A percentile compares a stretch with the other conserved stretches of the same genome.
Conservation (phyloP, 2,797 vertebrate species). For the Oreochromis grahami region DNA sequence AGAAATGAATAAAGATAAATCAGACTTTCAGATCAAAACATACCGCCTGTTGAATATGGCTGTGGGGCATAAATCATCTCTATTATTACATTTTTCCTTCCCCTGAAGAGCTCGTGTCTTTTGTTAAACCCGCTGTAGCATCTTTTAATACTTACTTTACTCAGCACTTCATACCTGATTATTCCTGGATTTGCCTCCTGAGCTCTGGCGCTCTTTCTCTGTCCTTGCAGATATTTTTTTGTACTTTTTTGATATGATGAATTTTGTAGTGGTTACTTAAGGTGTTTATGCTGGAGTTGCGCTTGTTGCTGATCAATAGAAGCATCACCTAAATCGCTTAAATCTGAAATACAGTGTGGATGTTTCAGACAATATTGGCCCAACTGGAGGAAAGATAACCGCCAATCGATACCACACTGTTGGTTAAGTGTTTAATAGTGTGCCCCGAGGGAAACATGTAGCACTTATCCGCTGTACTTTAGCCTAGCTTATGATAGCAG, state of each 20-base stretch:
- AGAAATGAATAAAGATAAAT: constrained; percentile 39
- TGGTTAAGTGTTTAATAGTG: constrained; percentile 62
- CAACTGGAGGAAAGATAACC: constrained; percentile 43
- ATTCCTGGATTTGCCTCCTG: neutral
- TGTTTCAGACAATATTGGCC: constrained; percentile 29
- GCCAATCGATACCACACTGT: constrained; percentile 46
- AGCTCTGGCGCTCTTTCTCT: neutral
- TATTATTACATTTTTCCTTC: neutral
- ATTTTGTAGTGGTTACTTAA: constrained; percentile 13
- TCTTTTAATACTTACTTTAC: neutral
- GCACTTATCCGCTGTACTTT: constrained; percentile 57
- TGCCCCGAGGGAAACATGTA: constrained; percentile 39
- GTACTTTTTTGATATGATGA: neutral
- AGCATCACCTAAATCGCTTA: constrained; percentile 27
- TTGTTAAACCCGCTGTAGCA: neutral
- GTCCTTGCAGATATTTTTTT: neutral
- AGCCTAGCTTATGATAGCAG: constrained; percentile 32
- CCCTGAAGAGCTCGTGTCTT: neutral
- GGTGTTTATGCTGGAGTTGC: constrained; percentile 34
- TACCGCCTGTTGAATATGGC: neutral
- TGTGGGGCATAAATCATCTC: constrained; percentile 16
- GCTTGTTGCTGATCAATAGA: constrained; percentile 30
- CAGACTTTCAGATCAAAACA: constrained; percentile 17
- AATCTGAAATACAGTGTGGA: constrained; percentile 32
- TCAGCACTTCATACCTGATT: neutral